A percentile compares a stretch with the other conserved stretches of the same genome.
phyloP scores from a whole-genome alignment of 2,888 invertebrate species.

The Stenotaenia linearis region DNA sequence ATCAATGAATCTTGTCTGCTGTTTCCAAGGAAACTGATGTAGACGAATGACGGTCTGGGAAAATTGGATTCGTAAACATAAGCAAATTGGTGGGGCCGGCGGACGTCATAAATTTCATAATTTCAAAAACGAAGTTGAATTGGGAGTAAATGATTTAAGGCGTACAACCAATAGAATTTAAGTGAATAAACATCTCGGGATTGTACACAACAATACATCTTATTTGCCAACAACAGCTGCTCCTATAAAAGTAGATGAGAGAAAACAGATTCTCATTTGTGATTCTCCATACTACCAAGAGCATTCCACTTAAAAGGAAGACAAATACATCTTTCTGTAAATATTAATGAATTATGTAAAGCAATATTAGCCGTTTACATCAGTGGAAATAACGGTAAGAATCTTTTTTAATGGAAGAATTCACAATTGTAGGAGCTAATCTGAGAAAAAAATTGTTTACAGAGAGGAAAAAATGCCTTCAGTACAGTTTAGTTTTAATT shows the following conservation, averaged over 20 bases:
- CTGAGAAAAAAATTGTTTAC: background rate
- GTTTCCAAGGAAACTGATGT: background rate
- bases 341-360: no score
- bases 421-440: background rate
- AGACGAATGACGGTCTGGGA: background rate
- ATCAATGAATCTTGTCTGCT: slow-evolving; percentile 2
- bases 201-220: background rate
- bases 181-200: background rate
- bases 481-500: background rate
- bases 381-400: background rate
- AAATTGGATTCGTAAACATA: background rate
- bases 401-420: background rate
- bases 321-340: no score
- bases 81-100: background rate
- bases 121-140: background rate
- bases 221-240: background rate
- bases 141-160: background rate
- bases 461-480: background rate
- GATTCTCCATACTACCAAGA: background rate
- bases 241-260: background rate
- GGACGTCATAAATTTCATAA: background rate
- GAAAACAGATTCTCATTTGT: background rate
- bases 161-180: background rate
- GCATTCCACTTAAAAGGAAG: background rate
- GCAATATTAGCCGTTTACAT: no score